Base-by-base conservation (phyloP, 37 sponge, comb jelly and placozoan genomes). In the Tethya wilhelma region DNA sequence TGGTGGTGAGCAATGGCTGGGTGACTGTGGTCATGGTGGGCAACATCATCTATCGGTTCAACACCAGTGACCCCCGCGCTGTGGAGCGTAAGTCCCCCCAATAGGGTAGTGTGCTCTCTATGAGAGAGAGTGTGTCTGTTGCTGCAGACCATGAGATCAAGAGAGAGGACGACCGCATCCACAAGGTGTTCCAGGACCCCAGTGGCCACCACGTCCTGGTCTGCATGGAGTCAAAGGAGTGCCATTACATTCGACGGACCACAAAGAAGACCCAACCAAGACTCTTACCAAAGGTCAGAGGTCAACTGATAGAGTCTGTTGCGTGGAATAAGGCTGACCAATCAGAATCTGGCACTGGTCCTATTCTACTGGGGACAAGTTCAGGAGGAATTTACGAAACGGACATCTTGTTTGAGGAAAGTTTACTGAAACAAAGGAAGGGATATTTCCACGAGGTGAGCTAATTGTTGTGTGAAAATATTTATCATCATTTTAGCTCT, bases 121-220 rank as follows among this genome's bases (percentile, higher is more conserved):
- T n/a, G n/a, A n/a, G n/a, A n/a, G n/a, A n/a, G n/a, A n/a, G n/a
- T n/a, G n/a, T n/a, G n/a, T n/a, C n/a, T n/a, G n/a, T n/a, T n/a
- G 36, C 29, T 60, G 23, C 23, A 76, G 78, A 55, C 2, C 56
- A 33, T 77, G 87, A 79, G 56, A 60, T 71, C 26, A 85, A 80
- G 42, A 44, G 84, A n/a, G 82, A 82, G 1, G 93, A 89, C n/a
- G 98, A 98, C 20, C 60, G 71, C 26, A 84, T 98, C 58, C 81
- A 90, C 75, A 79, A 74, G 42, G 84, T 98, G 49, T 95, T 98
- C 75, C 93, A 96, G 70, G 98, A 98, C 66, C 91, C 93, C n/a
- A 84, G 84, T 46, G 93, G 90, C 8, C 84, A 77, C 25, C 98
- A 98, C 53, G 62, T 95, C 26, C 49, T 98, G 11, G 67, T 95